Evolutionary conservation across 1,140 invertebrate genomes (phyloP).

Genomic region (Latrodectus geometricus): DNA sequence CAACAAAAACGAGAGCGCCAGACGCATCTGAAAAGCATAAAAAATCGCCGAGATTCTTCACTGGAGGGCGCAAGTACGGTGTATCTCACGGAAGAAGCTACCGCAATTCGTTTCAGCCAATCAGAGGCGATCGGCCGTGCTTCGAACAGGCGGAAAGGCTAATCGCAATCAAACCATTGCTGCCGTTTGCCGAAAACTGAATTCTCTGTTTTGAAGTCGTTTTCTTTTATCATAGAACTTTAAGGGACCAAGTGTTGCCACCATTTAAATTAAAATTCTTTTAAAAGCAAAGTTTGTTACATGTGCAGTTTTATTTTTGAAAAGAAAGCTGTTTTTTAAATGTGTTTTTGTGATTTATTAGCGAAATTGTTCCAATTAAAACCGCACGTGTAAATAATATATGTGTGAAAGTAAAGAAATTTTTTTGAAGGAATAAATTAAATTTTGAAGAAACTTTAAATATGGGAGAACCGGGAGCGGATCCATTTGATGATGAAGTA

Average conservation of each 20-base stretch:
- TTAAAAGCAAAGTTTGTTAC: not conserved
- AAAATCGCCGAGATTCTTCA: conserved; percentile 32
- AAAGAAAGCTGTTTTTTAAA: no score
- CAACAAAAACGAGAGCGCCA: no score
- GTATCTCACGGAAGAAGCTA: conserved; percentile 40
- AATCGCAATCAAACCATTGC: conserved; percentile 32
- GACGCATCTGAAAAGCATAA: not conserved
- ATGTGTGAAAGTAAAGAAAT: no score
- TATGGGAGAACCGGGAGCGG: conserved; percentile 55
- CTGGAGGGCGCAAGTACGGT: conserved; percentile 55
- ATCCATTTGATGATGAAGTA: conserved; percentile 56
- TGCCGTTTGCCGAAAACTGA: conserved; percentile 11
- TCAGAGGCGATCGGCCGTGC: conserved; percentile 51
- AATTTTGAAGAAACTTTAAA: not conserved
- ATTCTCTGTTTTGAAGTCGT: not conserved
- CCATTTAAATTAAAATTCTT: not conserved
- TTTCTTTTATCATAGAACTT: not conserved
- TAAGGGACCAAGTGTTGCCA: not conserved
- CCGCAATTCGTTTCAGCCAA: conserved; percentile 60
- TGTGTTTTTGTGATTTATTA: no score
- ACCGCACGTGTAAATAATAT: no score
- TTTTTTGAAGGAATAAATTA: no score
- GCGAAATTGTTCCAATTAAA: no score
- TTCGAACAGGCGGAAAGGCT: conserved; percentile 49
- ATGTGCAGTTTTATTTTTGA: no score